phyloP scores from a whole-genome alignment of 2,797 vertebrate genomes.

The Anas bernieri region DNA sequence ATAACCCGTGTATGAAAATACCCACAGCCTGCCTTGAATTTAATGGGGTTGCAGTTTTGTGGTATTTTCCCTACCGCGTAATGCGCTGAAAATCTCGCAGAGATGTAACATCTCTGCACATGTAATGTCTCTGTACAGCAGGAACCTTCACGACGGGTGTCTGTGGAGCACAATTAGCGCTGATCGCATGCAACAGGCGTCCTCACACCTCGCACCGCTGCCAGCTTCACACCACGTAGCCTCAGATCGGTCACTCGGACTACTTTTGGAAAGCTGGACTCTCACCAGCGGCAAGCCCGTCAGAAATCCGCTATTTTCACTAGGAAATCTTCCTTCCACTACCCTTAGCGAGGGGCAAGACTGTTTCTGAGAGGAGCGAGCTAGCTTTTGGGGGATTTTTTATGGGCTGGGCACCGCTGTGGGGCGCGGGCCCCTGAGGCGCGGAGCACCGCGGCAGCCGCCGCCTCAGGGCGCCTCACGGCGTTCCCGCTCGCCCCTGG shows the following conservation, averaged over 20 bases:
- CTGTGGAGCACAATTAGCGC: neutral
- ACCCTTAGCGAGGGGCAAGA: accelerated
- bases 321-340: neutral
- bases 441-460: neutral
- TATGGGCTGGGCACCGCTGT: neutral
- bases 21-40: neutral
- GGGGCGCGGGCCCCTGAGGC: accelerated
- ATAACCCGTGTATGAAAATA: neutral
- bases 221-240: neutral
- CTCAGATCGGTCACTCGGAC: neutral
- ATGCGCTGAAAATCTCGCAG: accelerated
- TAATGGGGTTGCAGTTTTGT: neutral
- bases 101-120: neutral
- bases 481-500: no score
- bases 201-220: neutral
- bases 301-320: neutral
- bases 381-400: accelerated
- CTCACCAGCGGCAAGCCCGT: neutral
- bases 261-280: neutral
- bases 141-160: neutral
- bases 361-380: neutral
- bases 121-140: accelerated
- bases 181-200: neutral
- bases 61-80: neutral
- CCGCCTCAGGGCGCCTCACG: neutral